Evolutionary conservation across 2,888 invertebrate species (phyloP).

Genomic region (Altica lythri): DNA sequence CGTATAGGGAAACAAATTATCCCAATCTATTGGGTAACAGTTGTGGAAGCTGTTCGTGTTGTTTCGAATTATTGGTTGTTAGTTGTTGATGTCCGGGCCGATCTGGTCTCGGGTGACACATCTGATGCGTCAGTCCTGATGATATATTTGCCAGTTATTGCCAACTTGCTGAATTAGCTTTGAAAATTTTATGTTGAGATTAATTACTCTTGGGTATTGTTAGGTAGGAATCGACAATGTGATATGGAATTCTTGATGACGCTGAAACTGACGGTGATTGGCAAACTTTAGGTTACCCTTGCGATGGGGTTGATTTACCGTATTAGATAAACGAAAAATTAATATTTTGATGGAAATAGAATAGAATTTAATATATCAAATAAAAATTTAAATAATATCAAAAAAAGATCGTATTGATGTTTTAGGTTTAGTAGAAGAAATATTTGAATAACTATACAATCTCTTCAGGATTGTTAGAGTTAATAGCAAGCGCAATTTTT

Average conservation of each 20-base stretch:
- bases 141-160: conserved; percentile 39
- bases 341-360: too few species aligned
- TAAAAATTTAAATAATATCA: too few species aligned
- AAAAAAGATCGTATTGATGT: too few species aligned
- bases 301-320: neutral
- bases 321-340: conserved; percentile 2
- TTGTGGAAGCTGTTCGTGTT: conserved; percentile 23
- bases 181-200: conserved; percentile 35
- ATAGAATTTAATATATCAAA: too few species aligned
- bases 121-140: conserved; percentile 34
- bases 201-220: conserved; percentile 26
- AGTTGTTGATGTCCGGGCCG: neutral
- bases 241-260: conserved; percentile 5
- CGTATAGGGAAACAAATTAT: conserved; percentile 30
- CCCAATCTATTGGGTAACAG: conserved; percentile 35
- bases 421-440: too few species aligned
- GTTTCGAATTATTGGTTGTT: neutral
- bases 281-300: neutral
- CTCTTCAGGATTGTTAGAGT: too few species aligned
- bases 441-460: too few species aligned
- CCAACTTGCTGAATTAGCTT: conserved; percentile 36
- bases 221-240: conserved; percentile 7
- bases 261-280: neutral
- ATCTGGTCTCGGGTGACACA: conserved; percentile 35
- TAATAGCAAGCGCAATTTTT: too few species aligned